phyloP scores from a whole-genome alignment of 2,888 invertebrate genomes.

The Cerastis rubricosa region DNA sequence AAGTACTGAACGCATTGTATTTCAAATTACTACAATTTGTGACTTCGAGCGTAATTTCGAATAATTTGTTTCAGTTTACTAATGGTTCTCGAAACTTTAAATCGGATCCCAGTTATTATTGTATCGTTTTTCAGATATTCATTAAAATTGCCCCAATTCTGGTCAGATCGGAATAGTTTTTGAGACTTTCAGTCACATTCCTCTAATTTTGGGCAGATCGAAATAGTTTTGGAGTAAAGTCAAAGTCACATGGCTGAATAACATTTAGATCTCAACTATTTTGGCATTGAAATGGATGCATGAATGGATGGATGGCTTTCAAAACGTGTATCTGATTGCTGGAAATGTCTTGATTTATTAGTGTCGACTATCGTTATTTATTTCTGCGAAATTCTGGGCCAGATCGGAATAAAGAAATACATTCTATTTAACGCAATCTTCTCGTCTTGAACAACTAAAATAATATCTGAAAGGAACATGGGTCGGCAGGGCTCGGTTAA shows the following conservation, averaged over 20 bases:
- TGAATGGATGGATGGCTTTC: too few relatives aligned
- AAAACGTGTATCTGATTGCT: not conserved
- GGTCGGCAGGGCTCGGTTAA: not conserved
- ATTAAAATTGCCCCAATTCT: not conserved
- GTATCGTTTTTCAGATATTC: not conserved
- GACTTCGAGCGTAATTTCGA: not conserved
- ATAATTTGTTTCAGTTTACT: not conserved
- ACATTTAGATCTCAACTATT: not conserved
- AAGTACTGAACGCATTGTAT: not conserved
- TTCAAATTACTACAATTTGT: not conserved
- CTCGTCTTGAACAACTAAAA: not conserved
- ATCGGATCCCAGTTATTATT: not conserved
- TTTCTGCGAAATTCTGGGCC: not conserved
- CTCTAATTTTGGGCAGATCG: not conserved
- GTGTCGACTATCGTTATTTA: not conserved
- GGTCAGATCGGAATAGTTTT: not conserved
- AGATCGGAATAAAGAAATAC: not conserved
- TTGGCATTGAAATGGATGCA: not conserved
- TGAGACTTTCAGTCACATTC: not conserved
- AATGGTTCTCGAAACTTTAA: slow-evolving; percentile 5
- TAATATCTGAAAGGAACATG: not conserved
- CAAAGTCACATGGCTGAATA: slow-evolving; percentile 14
- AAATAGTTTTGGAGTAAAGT: slow-evolving; percentile 23
- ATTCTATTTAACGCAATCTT: not conserved
- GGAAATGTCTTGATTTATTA: slow-evolving; percentile 3